Evolutionary conservation across 2,113 vertebrate species (phyloP), one percentile per base, ranked within the genome.

Genomic region (Brienomyrus longianalis): DNA sequence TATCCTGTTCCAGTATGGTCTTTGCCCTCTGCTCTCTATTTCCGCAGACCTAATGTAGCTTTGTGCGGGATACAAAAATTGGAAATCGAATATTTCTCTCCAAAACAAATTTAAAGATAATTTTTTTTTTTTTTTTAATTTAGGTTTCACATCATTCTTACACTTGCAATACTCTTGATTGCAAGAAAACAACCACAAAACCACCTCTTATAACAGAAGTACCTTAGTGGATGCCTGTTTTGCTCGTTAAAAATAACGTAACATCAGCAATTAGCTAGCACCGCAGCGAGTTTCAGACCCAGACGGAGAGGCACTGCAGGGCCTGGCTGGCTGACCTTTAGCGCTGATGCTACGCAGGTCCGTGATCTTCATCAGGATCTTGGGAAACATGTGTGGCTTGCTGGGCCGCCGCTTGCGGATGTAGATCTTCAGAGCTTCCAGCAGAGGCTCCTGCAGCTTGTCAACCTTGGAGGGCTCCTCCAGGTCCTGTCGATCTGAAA

Each of bases 321-420:
- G 10, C 7, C 21, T 2, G 13, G 9, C 52, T 2, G 27, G n/a
- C 90, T 17, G 92, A 99, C 98, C 98, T 97, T 98, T 98, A 56
- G 98, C 97, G 48, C 98, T 99, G 95, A 99, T 98, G 95, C 97
- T 98, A 27, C 98, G 98, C 90, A 99, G 97, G 95, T 99, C 98
- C 0, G 98, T 98, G 95, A 99, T 98, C 96, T 99, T 99, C 98
- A 99, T 98, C 93, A 99, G 96, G 94, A 98, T 98, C 96, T 97
- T 98, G 95, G 98, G 98, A 93, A 99, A 99, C 97, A 99, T 97
- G 43, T 98, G 97, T 89, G 98, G 98, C 95, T 98, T 98, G 95
- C 96, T 98, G 93, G 98, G 98, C 88, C 98, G 94, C 90, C 98
- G 96, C 92, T 97, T 98, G 70, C 98, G 95, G 91, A 98, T 98